These are phyloP conservation scores for Aphaenogaster rudis DNA, from an alignment of 1,140 invertebrate genomes.

Conservation along the genomic window DNA sequence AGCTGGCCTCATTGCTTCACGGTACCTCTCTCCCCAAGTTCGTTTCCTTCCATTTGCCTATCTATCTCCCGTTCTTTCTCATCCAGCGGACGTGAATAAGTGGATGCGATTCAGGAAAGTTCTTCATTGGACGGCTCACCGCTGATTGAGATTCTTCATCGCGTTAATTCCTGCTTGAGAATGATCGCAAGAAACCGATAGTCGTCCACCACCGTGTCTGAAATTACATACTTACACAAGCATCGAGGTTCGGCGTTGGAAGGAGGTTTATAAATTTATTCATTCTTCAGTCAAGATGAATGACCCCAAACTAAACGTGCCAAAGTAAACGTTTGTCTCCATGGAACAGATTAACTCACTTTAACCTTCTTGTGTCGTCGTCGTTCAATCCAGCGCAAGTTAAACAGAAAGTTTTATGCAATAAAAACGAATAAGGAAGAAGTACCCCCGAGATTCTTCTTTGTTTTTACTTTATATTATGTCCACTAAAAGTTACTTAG, in stretches of 20 bases:
- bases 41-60: conserved; percentile 59
- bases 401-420: conserved; percentile 62
- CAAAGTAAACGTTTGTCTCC: conserved; percentile 45
- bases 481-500: conserved; percentile 17
- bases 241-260: neutral
- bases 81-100: conserved; percentile 78
- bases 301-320: conserved; percentile 30
- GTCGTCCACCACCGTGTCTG: neutral
- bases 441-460: conserved; percentile 19
- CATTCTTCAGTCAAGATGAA: conserved; percentile 41
- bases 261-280: conserved; percentile 53
- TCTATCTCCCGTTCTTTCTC: conserved; percentile 66
- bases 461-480: conserved; percentile 45
- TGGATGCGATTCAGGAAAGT: conserved; percentile 76
- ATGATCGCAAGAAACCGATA: conserved; percentile 52
- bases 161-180: conserved; percentile 63
- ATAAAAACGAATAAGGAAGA: conserved; percentile 39
- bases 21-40: conserved; percentile 10
- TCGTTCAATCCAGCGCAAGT: conserved; percentile 46
- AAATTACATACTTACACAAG: conserved; percentile 28
- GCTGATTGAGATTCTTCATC: conserved; percentile 71
- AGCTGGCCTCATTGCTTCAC: conserved; percentile 33
- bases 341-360: conserved; percentile 36
- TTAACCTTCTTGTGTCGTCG: conserved; percentile 52
- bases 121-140: conserved; percentile 55